Evolutionary conservation across 2,113 vertebrate genomes (phyloP).

Genomic region (Centropristis striata): DNA sequence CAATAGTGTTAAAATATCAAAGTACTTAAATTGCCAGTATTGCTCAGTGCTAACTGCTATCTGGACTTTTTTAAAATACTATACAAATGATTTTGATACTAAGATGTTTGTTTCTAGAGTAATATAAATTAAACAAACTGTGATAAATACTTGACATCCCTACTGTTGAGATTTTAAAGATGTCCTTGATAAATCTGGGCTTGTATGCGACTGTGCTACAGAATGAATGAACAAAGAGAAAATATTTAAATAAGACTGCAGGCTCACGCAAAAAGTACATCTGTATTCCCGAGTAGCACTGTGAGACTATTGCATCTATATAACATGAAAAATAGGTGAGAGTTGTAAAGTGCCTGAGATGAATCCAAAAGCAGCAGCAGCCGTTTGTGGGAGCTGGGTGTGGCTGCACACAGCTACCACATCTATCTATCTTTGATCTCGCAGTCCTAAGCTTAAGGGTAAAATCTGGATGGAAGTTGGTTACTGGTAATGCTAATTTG

Average conservation of each 20-base stretch:
- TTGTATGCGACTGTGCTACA: neutral
- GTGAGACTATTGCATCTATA: neutral
- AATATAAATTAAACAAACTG: neutral
- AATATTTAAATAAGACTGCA: slow-evolving; percentile 22
- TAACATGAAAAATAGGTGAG: neutral
- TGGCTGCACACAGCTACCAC: slow-evolving; percentile 13
- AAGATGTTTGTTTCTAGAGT: neutral
- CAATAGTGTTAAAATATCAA: neutral
- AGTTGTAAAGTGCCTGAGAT: slow-evolving; percentile 21
- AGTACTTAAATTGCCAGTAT: neutral
- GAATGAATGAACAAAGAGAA: slow-evolving; percentile 12
- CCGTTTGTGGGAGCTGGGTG: slow-evolving; percentile 19
- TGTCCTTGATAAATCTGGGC: slow-evolving; percentile 3
- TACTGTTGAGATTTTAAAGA: slow-evolving; percentile 1
- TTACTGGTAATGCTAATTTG: slow-evolving; percentile 26
- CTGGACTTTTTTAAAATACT: neutral
- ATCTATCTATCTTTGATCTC: slow-evolving; percentile 16
- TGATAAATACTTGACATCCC: neutral
- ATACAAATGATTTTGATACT: neutral
- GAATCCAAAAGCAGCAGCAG: slow-evolving; percentile 25
- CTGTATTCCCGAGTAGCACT: slow-evolving; percentile 19
- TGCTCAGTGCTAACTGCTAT: neutral
- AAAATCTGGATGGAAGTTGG: slow-evolving; percentile 17
- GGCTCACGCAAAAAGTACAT: slow-evolving; percentile 10
- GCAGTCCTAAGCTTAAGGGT: slow-evolving; percentile 8